Conservation (phyloP, 2,888 invertebrate species). For the Phoenoteleia sp. region DNA sequence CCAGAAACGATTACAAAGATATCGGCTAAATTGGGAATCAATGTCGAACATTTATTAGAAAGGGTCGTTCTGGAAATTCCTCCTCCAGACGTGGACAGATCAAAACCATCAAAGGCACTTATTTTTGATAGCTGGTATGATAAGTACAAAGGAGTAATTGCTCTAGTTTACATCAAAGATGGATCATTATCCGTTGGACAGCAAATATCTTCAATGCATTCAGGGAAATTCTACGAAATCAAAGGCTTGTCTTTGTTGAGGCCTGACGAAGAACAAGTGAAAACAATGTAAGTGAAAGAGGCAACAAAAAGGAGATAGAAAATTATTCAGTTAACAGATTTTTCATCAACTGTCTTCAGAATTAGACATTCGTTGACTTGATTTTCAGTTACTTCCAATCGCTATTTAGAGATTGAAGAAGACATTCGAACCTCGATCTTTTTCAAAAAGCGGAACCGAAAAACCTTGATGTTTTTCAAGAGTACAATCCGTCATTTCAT, state of each 20-base stretch:
- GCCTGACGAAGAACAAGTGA: constrained; percentile 91
- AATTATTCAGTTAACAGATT: too few species aligned
- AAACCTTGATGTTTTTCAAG: too few species aligned
- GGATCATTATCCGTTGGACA: constrained; percentile 92
- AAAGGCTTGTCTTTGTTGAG: constrained; percentile 93
- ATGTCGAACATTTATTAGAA: constrained; percentile 92
- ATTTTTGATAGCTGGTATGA: constrained; percentile 98
- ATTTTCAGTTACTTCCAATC: too few species aligned
- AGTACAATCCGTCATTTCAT: too few species aligned
- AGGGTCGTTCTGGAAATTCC: constrained; percentile 94
- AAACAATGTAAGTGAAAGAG: constrained; percentile 88
- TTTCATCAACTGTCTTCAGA: too few species aligned
- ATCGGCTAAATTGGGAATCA: constrained; percentile 97
- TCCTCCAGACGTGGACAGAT: constrained; percentile 89
- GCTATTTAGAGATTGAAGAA: too few species aligned
- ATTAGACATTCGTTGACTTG: too few species aligned
- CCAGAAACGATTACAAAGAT: constrained; percentile 91
- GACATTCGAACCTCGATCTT: too few species aligned
- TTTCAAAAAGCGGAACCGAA: too few species aligned
- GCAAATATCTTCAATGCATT: constrained; percentile 91
- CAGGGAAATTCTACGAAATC: constrained; percentile 92
- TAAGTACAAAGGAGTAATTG: constrained; percentile 93
- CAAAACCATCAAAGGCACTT: constrained; percentile 91
- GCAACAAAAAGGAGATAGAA: not conserved
- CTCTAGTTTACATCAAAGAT: constrained; percentile 92